phyloP scores from a whole-genome alignment of 2,113 vertebrate species.

The Pycnonotus jocosus region DNA sequence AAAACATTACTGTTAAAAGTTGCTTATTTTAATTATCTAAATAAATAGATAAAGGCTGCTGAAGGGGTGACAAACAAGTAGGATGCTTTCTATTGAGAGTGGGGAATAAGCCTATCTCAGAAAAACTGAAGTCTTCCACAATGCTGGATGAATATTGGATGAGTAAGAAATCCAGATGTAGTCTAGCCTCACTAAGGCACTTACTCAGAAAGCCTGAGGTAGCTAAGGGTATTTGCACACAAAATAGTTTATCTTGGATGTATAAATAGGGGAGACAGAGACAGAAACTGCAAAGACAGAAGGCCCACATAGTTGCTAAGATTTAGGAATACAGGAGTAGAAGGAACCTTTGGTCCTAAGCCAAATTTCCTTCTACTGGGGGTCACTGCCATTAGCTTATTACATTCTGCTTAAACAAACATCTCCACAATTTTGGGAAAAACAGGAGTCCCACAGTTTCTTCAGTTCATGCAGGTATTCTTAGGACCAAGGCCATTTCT shows the following conservation, averaged over 20 bases:
- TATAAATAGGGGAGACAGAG: background rate
- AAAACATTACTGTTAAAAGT: background rate
- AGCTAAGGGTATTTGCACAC: background rate
- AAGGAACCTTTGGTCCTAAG: background rate
- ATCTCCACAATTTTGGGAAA: background rate
- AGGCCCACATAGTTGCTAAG: background rate
- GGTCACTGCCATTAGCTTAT: background rate
- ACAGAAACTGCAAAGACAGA: background rate
- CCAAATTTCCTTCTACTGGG: background rate
- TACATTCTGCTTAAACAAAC: background rate
- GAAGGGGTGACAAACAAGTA: background rate
- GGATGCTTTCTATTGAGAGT: background rate
- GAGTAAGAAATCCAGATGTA: background rate
- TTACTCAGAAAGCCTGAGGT: background rate
- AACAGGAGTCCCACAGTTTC: background rate
- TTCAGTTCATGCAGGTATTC: background rate
- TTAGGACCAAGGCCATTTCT: background rate
- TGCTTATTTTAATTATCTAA: background rate
- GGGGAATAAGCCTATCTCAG: background rate
- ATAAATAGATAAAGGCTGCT: background rate
- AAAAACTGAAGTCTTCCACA: background rate
- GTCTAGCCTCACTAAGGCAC: background rate
- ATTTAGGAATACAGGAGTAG: background rate
- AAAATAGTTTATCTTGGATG: background rate
- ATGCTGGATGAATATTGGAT: rapidly evolving